A percentile compares a stretch with the other conserved stretches of the same genome.
These are phyloP conservation scores for Aphidius colemani DNA, from an alignment of 2,888 invertebrate species.

Conservation along the genomic window DNA sequence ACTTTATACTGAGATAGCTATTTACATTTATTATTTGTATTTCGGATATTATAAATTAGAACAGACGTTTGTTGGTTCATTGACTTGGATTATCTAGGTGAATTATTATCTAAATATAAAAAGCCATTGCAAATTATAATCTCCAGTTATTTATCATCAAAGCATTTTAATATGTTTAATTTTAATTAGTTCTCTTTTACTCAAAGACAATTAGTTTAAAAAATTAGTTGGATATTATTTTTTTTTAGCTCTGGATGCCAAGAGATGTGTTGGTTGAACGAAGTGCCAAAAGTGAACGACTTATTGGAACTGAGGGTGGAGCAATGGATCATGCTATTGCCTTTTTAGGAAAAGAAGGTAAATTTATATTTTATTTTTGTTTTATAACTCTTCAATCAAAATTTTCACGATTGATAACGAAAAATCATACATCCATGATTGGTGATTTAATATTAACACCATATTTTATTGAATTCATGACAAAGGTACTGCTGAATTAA, in stretches of 20 bases:
- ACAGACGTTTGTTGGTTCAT: not conserved
- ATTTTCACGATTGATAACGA: slow-evolving; percentile 6
- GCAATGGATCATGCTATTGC: slow-evolving; percentile 99
- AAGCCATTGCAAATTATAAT: too few relatives aligned
- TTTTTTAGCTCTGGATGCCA: slow-evolving; percentile 44
- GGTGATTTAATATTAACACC: not conserved
- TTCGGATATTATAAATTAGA: not conserved
- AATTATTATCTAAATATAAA: not conserved
- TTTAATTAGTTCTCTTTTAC: too few relatives aligned
- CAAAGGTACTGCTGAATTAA: slow-evolving; percentile 82
- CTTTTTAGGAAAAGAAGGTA: slow-evolving; percentile 80
- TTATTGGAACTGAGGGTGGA: slow-evolving; percentile 97
- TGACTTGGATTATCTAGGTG: not conserved
- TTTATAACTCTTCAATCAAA: not conserved
- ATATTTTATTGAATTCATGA: slow-evolving; percentile 18
- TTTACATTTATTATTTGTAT: too few relatives aligned
- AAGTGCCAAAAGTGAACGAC: slow-evolving; percentile 88
- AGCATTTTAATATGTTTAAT: too few relatives aligned
- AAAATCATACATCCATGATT: not conserved
- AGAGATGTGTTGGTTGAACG: slow-evolving; percentile 77
- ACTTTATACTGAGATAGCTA: too few relatives aligned
- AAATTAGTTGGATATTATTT: too few relatives aligned
- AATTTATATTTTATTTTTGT: slow-evolving; percentile 29
- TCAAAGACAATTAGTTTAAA: too few relatives aligned
- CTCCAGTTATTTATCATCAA: too few relatives aligned